Conservation (phyloP, 2,113 vertebrate genomes). For the Cariama cristata region DNA sequence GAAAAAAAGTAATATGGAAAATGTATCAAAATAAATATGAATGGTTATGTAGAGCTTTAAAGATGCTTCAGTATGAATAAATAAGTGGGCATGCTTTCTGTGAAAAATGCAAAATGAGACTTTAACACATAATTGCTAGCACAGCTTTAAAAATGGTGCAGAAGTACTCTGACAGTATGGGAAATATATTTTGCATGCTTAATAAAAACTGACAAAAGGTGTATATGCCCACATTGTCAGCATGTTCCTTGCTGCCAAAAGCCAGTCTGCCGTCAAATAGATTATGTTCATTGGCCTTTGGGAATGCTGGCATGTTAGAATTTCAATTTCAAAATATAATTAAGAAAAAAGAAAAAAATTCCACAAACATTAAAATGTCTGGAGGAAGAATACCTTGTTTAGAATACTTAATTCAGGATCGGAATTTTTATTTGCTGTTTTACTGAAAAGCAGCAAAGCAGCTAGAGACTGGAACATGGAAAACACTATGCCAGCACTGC, state of each 20-base stretch:
- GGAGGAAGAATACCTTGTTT: not conserved
- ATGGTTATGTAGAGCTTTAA: not conserved
- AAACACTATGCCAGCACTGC: not conserved
- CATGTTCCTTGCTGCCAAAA: constrained; percentile 15
- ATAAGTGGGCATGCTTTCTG: not conserved
- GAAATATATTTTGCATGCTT: constrained; percentile 31
- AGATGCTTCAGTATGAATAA: not conserved
- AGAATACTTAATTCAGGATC: not conserved
- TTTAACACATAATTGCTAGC: not conserved
- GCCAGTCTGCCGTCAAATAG: not conserved
- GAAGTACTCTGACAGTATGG: not conserved
- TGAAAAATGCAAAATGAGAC: not conserved
- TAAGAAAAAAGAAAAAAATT: not conserved
- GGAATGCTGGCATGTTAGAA: constrained; percentile 7
- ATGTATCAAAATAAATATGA: not conserved
- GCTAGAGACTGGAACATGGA: not conserved
- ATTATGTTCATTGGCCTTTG: constrained; percentile 51
- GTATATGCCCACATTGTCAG: constrained; percentile 4
- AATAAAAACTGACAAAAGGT: constrained; percentile 44
- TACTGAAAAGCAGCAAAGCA: not conserved
- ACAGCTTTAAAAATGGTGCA: not conserved
- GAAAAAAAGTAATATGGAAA: not conserved
- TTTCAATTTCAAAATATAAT: constrained; percentile 46
- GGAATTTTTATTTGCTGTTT: not conserved
- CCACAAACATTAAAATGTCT: not conserved